Base-by-base conservation (phyloP, 2,888 invertebrate genomes). In the Synergus umbraculus region DNA sequence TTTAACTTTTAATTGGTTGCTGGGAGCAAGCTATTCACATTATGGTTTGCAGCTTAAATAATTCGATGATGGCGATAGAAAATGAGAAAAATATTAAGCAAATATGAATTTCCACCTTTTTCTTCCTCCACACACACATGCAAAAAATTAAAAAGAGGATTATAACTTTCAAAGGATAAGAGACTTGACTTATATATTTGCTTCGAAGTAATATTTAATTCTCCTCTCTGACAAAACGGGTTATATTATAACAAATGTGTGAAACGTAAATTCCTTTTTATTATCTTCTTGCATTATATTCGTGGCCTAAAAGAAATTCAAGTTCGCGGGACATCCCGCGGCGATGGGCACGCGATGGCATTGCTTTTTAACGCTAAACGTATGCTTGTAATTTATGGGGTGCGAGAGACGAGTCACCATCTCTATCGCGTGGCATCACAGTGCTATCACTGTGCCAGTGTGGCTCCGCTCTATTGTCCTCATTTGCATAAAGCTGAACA, bases 301-400 rank as follows among this genome's bases (percentile, higher is more conserved):
- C 18, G 67, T 67, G 67, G 46, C 49, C 29, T 37, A 15, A 69
- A 69, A 69, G 69, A 69, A 69, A 69, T 81, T 85, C 84, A 81
- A 82, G 83, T 83, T 82, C 83, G 78, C 81, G 81, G 76, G 85
- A 82, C 82, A 85, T 82, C 87, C 88, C 85, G 85, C 83, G 81
- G 87, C 81, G 87, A 83, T 77, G 82, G 84, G 83, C 86, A 87
- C 86, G 87, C 86, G 86, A 86, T 85, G 84, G 81, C 63, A 78
- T 80, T 60, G 77, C 78, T 77, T 79, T 83, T 80, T 80, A 83
- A 83, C 82, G 81, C 83, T 84, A 81, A 81, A 81, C 79, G 79
- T 83, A 81, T 73, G 58, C 76, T 66, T 77, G 83, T 83, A 79
- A 83, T 80, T 81, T 82, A 83, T 81, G 79, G 82, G 80, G 83